phyloP scores from a whole-genome alignment of 2,797 vertebrate genomes.

The Choloepus didactylus region DNA sequence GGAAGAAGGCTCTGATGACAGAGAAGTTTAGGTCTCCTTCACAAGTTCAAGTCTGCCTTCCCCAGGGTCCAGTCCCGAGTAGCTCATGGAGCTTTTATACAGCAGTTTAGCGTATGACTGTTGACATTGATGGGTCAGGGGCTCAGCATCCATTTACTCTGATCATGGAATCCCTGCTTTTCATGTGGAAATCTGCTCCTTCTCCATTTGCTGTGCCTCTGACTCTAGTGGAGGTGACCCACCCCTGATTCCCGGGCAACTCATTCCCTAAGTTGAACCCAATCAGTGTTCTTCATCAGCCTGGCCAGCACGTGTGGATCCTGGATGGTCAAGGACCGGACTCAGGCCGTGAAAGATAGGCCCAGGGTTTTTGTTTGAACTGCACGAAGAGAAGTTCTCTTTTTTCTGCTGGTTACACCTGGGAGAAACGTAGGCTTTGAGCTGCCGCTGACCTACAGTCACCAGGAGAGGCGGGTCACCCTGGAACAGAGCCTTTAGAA shows the following conservation, averaged over 20 bases:
- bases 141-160: not conserved
- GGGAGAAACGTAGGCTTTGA: not conserved
- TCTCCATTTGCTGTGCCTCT: not conserved
- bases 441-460: not conserved
- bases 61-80: not conserved
- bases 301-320: not conserved
- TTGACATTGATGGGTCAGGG: not conserved
- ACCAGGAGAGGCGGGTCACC: not conserved
- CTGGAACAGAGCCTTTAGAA: not conserved
- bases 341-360: not conserved
- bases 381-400: not conserved
- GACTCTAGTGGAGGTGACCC: not conserved
- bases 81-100: not conserved
- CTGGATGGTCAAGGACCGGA: not conserved
- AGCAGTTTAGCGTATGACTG: not conserved
- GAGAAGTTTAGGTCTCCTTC: not conserved
- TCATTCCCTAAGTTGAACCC: not conserved
- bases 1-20: not conserved
- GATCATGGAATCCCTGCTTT: not conserved
- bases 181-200: not conserved
- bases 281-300: not conserved
- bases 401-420: not conserved
- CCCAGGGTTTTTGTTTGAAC: constrained; percentile 11
- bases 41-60: not conserved
- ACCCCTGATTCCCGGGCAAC: not conserved